A percentile compares a stretch with the other conserved stretches of the same genome.
These are phyloP conservation scores for Chaetodon trifasciatus DNA, from an alignment of 2,797 vertebrate genomes.

Conservation along the genomic window DNA sequence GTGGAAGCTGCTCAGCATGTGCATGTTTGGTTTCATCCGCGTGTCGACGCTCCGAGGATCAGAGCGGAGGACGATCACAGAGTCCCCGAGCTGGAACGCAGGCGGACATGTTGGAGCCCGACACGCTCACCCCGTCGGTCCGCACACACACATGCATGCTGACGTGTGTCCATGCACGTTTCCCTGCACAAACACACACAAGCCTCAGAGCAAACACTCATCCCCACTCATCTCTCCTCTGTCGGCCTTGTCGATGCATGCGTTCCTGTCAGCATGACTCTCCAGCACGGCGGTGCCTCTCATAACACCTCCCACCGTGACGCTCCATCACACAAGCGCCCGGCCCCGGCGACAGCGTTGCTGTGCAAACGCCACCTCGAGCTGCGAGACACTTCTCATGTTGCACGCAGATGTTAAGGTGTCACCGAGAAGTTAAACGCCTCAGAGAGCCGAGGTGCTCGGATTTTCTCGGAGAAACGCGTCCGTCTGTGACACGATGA, in stretches of 20 bases:
- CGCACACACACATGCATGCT: conserved; percentile 10
- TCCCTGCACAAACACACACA: conserved; percentile 29
- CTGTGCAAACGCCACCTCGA: conserved; percentile 74
- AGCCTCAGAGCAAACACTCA: conserved; percentile 33
- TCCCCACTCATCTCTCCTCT: conserved; percentile 26
- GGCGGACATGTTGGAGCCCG: conserved; percentile 33
- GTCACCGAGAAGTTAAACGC: conserved; percentile 59
- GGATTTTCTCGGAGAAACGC: conserved; percentile 30
- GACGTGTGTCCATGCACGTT: conserved; percentile 32
- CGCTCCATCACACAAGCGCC: conserved; percentile 44
- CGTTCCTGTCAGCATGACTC: conserved; percentile 72
- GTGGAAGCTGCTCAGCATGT: conserved; percentile 75
- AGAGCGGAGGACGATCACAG: conserved; percentile 46
- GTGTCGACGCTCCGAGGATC: conserved; percentile 54
- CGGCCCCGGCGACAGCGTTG: conserved; percentile 66
- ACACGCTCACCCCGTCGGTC: conserved; percentile 39
- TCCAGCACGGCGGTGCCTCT: conserved; percentile 60
- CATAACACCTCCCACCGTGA: conserved; percentile 72
- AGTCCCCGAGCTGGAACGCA: conserved; percentile 56
- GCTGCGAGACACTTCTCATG: conserved; percentile 72
- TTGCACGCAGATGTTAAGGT: conserved; percentile 63
- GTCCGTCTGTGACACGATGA: conserved; percentile 25
- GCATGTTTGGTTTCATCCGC: conserved; percentile 75
- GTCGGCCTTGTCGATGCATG: conserved; percentile 73
- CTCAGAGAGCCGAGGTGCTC: conserved; percentile 48